Conservation (phyloP, 2,888 invertebrate species). For the Oxytorus armatus region DNA sequence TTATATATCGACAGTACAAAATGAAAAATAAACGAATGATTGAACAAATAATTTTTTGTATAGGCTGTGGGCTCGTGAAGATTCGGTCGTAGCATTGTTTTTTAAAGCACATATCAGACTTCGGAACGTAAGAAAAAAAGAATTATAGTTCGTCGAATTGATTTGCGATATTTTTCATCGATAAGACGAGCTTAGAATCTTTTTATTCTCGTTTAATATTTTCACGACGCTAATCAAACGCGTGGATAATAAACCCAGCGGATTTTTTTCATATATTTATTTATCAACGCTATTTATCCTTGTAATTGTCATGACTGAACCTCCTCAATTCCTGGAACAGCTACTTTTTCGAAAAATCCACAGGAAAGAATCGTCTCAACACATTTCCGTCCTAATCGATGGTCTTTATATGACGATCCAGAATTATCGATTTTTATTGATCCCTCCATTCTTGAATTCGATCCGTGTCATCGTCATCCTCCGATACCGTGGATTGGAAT, state of each 20-base stretch:
- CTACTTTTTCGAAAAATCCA: neutral
- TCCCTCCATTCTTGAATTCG: neutral
- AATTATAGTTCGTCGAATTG: too few relatives aligned
- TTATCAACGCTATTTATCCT: too few relatives aligned
- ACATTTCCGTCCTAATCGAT: neutral
- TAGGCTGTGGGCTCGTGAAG: neutral
- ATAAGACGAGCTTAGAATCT: too few relatives aligned
- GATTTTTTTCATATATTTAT: too few relatives aligned
- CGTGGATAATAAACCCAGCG: too few relatives aligned
- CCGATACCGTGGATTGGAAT: conserved; percentile 13
- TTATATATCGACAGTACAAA: conserved; percentile 32
- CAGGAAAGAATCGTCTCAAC: neutral
- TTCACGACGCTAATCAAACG: too few relatives aligned
- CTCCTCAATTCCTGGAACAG: neutral
- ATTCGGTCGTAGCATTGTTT: conserved; percentile 1
- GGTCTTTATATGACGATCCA: neutral
- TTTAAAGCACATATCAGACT: neutral
- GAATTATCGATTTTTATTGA: neutral
- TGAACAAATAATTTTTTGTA: neutral
- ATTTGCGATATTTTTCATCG: too few relatives aligned
- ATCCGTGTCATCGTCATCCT: neutral
- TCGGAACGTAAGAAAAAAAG: neutral
- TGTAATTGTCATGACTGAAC: too few relatives aligned
- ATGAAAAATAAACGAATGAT: conserved; percentile 11
- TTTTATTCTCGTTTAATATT: too few relatives aligned